phyloP scores from a whole-genome alignment of 2,797 vertebrate species.

The Phataginus tetradactyla region DNA sequence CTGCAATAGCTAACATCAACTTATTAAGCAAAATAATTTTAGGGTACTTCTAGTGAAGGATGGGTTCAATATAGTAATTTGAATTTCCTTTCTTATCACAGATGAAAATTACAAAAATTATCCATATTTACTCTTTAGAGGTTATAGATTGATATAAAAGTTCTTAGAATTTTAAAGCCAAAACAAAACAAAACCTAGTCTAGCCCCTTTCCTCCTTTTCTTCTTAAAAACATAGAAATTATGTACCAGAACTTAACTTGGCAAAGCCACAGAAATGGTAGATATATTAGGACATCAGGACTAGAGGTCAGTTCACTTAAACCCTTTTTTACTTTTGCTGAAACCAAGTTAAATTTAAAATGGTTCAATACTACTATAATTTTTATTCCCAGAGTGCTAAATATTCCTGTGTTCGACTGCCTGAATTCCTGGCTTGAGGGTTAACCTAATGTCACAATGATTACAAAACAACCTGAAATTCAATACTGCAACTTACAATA shows the following conservation, averaged over 20 bases:
- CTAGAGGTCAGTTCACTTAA: neutral
- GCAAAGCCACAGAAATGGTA: neutral
- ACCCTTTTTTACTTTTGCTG: neutral
- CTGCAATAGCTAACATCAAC: neutral
- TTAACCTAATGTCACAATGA: neutral
- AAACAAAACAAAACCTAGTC: neutral
- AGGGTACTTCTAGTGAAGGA: constrained; percentile 16
- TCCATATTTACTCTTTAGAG: constrained; percentile 9
- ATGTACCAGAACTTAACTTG: neutral
- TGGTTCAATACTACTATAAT: neutral
- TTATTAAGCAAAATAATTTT: constrained; percentile 51
- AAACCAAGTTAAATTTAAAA: constrained; percentile 50
- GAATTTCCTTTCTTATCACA: constrained; percentile 34
- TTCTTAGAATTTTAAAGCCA: constrained; percentile 16
- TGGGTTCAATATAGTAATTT: neutral
- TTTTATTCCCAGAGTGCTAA: neutral
- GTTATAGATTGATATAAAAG: neutral
- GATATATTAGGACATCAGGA: neutral
- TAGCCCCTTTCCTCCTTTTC: neutral
- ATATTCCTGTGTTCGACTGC: neutral
- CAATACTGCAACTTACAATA: neutral
- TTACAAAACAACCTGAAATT: constrained; percentile 36
- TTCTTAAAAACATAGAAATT: constrained; percentile 15
- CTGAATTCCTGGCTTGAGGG: neutral
- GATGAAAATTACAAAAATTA: neutral